Base-by-base conservation (phyloP, 2,797 vertebrate species). In the Pterois miles region DNA sequence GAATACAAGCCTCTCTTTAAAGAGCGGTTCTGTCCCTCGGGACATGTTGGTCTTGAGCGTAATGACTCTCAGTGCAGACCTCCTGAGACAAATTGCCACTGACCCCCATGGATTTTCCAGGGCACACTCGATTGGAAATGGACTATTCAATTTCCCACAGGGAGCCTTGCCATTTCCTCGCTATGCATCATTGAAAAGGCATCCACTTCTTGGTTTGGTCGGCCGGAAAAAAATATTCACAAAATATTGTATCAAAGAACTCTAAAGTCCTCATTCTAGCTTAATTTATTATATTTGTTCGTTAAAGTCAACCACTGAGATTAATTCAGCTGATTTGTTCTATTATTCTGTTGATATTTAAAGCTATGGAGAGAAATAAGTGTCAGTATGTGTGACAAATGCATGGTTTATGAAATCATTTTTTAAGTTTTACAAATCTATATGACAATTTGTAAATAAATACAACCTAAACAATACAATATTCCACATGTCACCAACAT, bases 101-200 rank as follows among this genome's bases (percentile, higher is more conserved):
- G 93, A 94, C 92, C 93, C 81, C 84, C 88, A 89, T 91, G 89
- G 92, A 94, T 93, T 92, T 92, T 90, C 81, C 88, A 86, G 92
- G 89, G 88, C 87, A 90, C 88, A 88, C 82, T 90, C 90, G 66
- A 92, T 93, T 94, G 89, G 91, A 95, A 93, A 93, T 89, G 89
- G 92, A 92, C 92, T 88, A 93, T 94, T 95, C 90, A 89, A 93
- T 93, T 94, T 93, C 87, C 91, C 92, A 90, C 86, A 84, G 82
- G 92, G 90, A 91, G 86, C 78, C 70, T 65, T 86, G 88, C 80
- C 87, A 88, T 92, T 93, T 91, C 82, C 89, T 79, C 40, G 54
- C 85, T 67, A 79, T 89, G 91, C 86, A 88, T 92, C 91, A 88
- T 71, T 89, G 86, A 85, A 85, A 90, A 85, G 78, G 74, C 80